A percentile compares a stretch with the other conserved stretches of the same genome.
Evolutionary conservation across 2,888 invertebrate genomes (phyloP).

Genomic region (Xanthorhoe spadicearia): DNA sequence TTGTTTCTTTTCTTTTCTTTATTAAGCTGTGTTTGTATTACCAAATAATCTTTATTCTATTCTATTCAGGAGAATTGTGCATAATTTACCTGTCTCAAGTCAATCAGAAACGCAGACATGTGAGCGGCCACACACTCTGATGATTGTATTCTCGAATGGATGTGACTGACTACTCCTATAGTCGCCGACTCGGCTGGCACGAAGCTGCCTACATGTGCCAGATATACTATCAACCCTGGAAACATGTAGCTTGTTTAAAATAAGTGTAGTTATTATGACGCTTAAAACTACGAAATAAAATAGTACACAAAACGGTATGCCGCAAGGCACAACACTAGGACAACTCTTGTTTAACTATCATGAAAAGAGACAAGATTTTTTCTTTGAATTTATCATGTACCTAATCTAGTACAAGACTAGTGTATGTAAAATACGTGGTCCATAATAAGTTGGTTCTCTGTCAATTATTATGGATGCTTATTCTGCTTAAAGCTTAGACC

Average conservation of each 20-base stretch:
- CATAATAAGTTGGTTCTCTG: not conserved
- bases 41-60: too few relatives aligned
- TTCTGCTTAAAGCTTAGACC: too few relatives aligned
- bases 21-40: too few relatives aligned
- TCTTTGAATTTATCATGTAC: not conserved
- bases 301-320: conserved; percentile 1
- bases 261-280: not conserved
- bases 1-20: too few relatives aligned
- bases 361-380: not conserved
- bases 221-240: conserved; percentile 88
- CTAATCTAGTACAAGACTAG: not conserved
- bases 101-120: conserved; percentile 94
- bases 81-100: conserved; percentile 89
- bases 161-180: conserved; percentile 89
- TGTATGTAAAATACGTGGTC: not conserved
- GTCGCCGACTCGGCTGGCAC: conserved; percentile 92
- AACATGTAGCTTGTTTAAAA: not conserved
- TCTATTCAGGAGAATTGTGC: too few relatives aligned
- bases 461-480: not conserved
- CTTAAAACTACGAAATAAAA: not conserved
- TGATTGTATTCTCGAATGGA: conserved; percentile 90
- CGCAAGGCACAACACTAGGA: conserved; percentile 5
- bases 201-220: conserved; percentile 95
- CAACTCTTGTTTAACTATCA: conserved; percentile 12
- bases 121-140: conserved; percentile 91